phyloP scores from a whole-genome alignment of 2,888 invertebrate genomes.

The Drosophila yooni region DNA sequence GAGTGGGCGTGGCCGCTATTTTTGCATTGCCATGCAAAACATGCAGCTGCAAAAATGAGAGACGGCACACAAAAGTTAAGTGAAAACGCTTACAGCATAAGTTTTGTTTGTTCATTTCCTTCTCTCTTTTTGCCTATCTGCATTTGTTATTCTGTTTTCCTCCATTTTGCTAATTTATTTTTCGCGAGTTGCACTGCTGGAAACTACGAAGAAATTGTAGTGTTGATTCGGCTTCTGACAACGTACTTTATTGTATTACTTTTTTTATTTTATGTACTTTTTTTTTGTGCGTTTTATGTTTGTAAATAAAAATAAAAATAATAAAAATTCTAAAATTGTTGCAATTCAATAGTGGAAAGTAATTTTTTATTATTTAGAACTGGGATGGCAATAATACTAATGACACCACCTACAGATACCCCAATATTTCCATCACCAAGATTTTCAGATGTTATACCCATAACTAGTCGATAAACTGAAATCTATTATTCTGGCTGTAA shows the following conservation, averaged over 20 bases:
- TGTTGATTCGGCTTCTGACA: slow-evolving; percentile 1
- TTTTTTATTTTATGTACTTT: background rate
- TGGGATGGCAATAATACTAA: background rate
- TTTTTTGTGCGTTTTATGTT: too few relatives aligned
- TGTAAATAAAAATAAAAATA: background rate
- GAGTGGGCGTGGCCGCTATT: slow-evolving; percentile 28
- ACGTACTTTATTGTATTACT: slow-evolving; percentile 4
- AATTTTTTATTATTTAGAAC: background rate
- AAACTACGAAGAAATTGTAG: slow-evolving; percentile 14
- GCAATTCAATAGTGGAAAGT: background rate
- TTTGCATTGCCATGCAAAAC: slow-evolving; percentile 26
- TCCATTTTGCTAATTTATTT: slow-evolving; percentile 24
- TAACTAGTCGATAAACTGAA: background rate
- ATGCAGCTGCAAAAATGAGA: slow-evolving; percentile 24
- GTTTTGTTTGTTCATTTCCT: slow-evolving; percentile 22
- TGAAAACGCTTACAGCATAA: slow-evolving; percentile 22
- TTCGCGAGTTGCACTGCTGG: slow-evolving; percentile 4
- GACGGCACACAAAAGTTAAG: slow-evolving; percentile 31
- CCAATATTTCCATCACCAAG: background rate
- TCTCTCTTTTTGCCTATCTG: background rate
- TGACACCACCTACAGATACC: background rate
- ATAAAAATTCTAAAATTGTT: background rate
- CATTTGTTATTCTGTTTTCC: background rate
- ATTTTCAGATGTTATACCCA: background rate
- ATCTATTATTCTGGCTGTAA: background rate